Conservation (phyloP, 1,140 invertebrate species). For the Wasmannia auropunctata region DNA sequence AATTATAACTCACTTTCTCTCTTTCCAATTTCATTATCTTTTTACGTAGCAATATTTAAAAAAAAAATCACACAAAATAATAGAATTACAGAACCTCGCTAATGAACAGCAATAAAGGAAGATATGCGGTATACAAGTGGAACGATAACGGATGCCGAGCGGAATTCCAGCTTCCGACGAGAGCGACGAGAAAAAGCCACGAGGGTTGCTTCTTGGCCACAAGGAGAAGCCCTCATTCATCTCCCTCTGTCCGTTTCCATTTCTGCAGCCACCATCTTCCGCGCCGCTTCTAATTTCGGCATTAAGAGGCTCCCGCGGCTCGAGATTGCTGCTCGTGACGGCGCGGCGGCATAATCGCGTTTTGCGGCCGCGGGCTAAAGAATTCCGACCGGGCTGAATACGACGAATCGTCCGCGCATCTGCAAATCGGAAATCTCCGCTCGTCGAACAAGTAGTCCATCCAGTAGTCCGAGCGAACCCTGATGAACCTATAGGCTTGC, state of each 20-base stretch:
- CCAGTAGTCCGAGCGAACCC: background rate
- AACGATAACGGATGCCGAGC: background rate
- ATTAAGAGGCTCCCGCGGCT: background rate
- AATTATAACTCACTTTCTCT: background rate
- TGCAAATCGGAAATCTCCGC: background rate
- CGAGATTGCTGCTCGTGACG: background rate
- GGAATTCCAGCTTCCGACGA: background rate
- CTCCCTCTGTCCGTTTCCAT: background rate
- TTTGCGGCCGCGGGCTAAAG: constrained; percentile 9
- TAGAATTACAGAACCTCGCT: background rate
- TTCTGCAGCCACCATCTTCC: background rate
- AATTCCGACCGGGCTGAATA: background rate
- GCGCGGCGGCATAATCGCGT: constrained; percentile 44
- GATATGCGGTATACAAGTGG: background rate
- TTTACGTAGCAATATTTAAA: background rate
- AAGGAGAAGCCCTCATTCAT: background rate
- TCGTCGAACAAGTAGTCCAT: background rate
- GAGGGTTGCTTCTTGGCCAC: background rate
- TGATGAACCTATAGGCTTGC: background rate
- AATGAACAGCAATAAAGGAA: background rate
- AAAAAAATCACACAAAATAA: background rate
- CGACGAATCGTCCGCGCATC: background rate
- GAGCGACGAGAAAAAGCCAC: background rate
- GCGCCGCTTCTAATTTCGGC: constrained; percentile 1
- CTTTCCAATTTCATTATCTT: background rate